phyloP scores from a whole-genome alignment of 2,797 vertebrate species.

The Urosaurus nigricauda region DNA sequence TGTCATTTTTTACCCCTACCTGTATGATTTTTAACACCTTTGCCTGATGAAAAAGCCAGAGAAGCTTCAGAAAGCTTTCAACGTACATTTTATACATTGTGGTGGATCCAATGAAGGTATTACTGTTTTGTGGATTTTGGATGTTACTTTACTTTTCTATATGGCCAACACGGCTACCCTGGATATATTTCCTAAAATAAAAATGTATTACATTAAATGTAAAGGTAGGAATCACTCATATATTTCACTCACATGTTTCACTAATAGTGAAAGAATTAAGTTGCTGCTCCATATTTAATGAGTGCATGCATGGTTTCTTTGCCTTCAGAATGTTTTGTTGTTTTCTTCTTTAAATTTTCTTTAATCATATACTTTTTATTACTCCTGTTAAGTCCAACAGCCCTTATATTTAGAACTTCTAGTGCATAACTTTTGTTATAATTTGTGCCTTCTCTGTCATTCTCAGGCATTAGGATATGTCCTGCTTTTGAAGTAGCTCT shows the following conservation, averaged over 20 bases:
- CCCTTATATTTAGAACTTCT: not conserved
- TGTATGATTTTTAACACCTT: no score
- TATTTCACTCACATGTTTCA: not conserved
- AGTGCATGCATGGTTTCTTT: not conserved
- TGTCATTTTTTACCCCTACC: no score
- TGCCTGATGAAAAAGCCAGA: no score
- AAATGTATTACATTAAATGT: not conserved
- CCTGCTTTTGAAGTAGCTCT: not conserved
- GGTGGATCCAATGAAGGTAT: no score
- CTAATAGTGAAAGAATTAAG: not conserved
- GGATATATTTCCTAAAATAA: no score
- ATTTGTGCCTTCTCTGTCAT: not conserved
- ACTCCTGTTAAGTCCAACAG: not conserved
- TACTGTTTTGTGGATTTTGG: no score
- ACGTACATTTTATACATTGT: no score
- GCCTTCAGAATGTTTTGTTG: not conserved
- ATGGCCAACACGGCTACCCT: no score
- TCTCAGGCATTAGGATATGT: not conserved
- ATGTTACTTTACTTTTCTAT: no score
- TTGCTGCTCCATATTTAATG: not conserved
- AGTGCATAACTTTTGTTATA: not conserved
- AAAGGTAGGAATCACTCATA: not conserved
- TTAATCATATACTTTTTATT: not conserved
- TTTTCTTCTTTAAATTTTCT: not conserved
- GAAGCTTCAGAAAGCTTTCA: no score